A percentile compares a stretch with the other conserved stretches of the same genome.
Evolutionary conservation across 2,888 invertebrate species (phyloP).

Genomic region (Priocnemis perturbator): DNA sequence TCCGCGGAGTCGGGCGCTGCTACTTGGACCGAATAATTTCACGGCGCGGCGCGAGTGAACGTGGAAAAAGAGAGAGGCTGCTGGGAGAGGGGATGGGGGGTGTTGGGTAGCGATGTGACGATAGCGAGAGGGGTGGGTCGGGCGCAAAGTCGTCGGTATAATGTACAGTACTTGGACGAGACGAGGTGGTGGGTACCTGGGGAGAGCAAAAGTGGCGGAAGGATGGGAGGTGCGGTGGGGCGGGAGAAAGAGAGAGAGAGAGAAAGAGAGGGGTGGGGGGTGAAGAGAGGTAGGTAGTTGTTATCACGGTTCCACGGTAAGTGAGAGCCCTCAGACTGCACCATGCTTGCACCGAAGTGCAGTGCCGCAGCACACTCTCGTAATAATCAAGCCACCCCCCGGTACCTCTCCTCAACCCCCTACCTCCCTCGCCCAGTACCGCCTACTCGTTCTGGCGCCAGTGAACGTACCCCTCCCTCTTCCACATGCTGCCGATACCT

Average conservation of each 20-base stretch:
- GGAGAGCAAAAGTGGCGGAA: conserved; percentile 18
- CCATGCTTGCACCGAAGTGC: conserved; percentile 52
- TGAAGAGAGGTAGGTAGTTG: conserved; percentile 55
- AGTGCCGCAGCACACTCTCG: conserved; percentile 49
- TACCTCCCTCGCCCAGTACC: neutral
- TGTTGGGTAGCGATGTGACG: neutral
- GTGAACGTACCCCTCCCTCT: neutral
- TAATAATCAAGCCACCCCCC: conserved; percentile 55
- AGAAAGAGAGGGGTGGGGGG: conserved; percentile 9
- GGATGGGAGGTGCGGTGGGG: conserved; percentile 7
- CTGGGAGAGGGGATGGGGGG: neutral
- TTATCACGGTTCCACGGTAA: conserved; percentile 67
- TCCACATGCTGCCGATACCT: neutral
- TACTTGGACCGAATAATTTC: conserved; percentile 24
- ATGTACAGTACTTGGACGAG: conserved; percentile 7
- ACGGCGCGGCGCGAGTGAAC: conserved; percentile 5
- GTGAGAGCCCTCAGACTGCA: conserved; percentile 62
- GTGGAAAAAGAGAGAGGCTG: neutral
- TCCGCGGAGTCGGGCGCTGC: conserved; percentile 6
- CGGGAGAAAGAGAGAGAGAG: conserved; percentile 5
- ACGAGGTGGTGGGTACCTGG: neutral
- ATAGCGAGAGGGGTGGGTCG: neutral
- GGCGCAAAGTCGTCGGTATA: conserved; percentile 12
- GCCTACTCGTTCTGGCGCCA: conserved; percentile 12
- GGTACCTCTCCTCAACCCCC: conserved; percentile 3